A percentile compares a stretch with the other conserved stretches of the same genome.
phyloP scores from a whole-genome alignment of 1,140 invertebrate species.

The silkworm (Bombyx mori) region ASM3026992v2 NC_085124.1:9396001-9396500 shows the following conservation, averaged over 20 bases:
- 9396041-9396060: too few species aligned
- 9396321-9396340: constrained; percentile 35
- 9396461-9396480: constrained; percentile 1
- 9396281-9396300: neutral
- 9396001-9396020: too few species aligned
- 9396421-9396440: constrained; percentile 19
- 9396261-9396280: too few species aligned
- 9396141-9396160: too few species aligned
- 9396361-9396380: constrained; percentile 61
- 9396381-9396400: constrained; percentile 64
- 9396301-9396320: constrained; percentile 20
- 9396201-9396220: neutral
- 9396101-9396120: too few species aligned
- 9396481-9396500: constrained; percentile 5
- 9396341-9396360: constrained; percentile 42
- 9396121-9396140: too few species aligned
- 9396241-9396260: too few species aligned
- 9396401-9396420: constrained; percentile 29
- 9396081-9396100: too few species aligned
- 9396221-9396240: too few species aligned
- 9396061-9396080: too few species aligned
- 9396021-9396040: too few species aligned
- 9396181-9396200: neutral
- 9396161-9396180: neutral
- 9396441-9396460: constrained; percentile 3